These are phyloP conservation scores for Lonchura striata DNA, from an alignment of 2,113 vertebrate species.

Conservation along the genomic window DNA sequence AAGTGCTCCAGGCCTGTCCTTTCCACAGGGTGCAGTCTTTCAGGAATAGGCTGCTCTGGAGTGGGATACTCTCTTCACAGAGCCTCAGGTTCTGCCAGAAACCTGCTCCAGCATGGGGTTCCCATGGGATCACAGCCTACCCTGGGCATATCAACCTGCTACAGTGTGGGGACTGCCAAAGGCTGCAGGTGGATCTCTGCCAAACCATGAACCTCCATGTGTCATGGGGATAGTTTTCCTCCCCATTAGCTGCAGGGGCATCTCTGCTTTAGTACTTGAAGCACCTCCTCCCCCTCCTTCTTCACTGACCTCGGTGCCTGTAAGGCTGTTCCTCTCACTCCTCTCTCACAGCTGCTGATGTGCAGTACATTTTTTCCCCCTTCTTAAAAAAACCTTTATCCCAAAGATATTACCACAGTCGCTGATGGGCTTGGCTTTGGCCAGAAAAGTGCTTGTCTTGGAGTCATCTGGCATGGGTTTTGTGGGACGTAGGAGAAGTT, in stretches of 20 bases:
- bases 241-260: fast-evolving
- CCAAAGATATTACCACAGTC: too few species aligned
- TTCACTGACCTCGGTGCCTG: too few species aligned
- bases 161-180: fast-evolving
- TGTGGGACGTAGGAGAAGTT: too few species aligned
- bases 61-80: too few species aligned
- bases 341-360: background rate
- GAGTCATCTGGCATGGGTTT: fast-evolving
- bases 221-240: background rate
- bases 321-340: background rate
- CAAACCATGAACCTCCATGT: background rate
- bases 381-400: background rate
- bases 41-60: background rate
- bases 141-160: background rate
- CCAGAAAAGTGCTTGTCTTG: background rate
- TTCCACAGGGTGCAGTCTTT: background rate
- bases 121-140: background rate
- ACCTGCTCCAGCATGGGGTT: background rate
- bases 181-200: background rate
- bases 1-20: too few species aligned
- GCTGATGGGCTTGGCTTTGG: background rate
- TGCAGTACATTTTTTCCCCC: fast-evolving
- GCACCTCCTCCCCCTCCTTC: background rate
- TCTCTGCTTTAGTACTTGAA: background rate
- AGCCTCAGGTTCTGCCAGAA: background rate